phyloP scores from a whole-genome alignment of 2,888 invertebrate genomes.

The Neocrepidodera transversa region DNA sequence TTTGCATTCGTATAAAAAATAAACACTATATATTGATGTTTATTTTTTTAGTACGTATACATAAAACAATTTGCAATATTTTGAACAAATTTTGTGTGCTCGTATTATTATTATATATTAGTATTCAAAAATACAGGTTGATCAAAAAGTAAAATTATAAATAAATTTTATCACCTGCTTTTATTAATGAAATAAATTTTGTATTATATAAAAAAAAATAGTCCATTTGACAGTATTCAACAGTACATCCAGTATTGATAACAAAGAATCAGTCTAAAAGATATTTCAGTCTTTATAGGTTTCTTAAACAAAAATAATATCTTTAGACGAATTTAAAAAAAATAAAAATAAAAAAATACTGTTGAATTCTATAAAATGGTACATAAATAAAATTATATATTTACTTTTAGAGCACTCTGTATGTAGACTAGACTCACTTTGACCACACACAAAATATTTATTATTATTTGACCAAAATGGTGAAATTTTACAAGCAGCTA shows the following conservation, averaged over 20 bases:
- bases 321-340: slow-evolving; percentile 13
- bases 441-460: slow-evolving; percentile 4
- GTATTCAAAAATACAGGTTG: slow-evolving; percentile 21
- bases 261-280: slow-evolving; percentile 12
- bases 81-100: slow-evolving; percentile 22
- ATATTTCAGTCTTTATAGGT: slow-evolving; percentile 19
- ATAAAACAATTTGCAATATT: too few species aligned
- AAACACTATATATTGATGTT: too few species aligned
- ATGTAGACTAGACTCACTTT: slow-evolving; percentile 11
- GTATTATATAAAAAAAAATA: too few species aligned
- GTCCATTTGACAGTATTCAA: too few species aligned
- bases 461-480: too few species aligned
- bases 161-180: background rate
- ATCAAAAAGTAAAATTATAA: slow-evolving; percentile 11
- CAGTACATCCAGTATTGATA: too few species aligned
- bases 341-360: slow-evolving; percentile 1
- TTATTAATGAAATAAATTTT: too few species aligned
- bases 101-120: slow-evolving; percentile 10
- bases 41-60: too few species aligned
- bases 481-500: too few species aligned
- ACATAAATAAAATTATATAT: background rate
- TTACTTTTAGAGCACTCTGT: slow-evolving; percentile 23
- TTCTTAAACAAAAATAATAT: slow-evolving; percentile 12
- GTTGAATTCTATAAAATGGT: slow-evolving; percentile 4
- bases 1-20: too few species aligned